Evolutionary conservation across 2,888 invertebrate species (phyloP).

Genomic region (Altica lythri): DNA sequence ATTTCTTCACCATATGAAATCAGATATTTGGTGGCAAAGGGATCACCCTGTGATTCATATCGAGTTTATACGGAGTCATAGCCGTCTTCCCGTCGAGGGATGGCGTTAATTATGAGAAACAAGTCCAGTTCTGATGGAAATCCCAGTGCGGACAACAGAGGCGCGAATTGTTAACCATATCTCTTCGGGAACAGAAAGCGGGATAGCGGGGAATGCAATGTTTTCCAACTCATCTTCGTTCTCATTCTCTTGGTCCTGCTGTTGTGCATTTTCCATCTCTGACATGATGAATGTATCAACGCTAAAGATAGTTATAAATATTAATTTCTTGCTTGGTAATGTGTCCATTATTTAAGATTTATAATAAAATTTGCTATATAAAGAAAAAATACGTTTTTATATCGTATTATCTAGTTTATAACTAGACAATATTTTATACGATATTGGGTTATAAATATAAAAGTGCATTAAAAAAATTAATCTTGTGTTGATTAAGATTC

Average conservation of each 20-base stretch:
- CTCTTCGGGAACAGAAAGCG: constrained; percentile 33
- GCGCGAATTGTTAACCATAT: constrained; percentile 36
- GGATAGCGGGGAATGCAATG: constrained; percentile 11
- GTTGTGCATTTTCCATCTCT: constrained; percentile 17
- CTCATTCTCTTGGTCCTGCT: constrained; percentile 7
- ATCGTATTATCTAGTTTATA: too few species aligned
- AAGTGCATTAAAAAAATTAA: too few species aligned
- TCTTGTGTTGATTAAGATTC: constrained; percentile 15
- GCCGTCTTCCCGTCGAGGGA: constrained; percentile 56
- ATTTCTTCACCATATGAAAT: too few species aligned
- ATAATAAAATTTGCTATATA: too few species aligned
- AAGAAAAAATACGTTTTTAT: too few species aligned
- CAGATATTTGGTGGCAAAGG: too few species aligned
- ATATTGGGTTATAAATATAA: too few species aligned
- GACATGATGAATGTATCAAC: constrained; percentile 9
- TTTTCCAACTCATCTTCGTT: not conserved
- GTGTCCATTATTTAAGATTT: too few species aligned
- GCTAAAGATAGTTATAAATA: constrained; percentile 6
- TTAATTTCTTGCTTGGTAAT: too few species aligned
- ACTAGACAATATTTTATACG: too few species aligned
- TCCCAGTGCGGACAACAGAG: constrained; percentile 44
- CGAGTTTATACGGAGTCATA: constrained; percentile 35
- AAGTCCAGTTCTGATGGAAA: constrained; percentile 58
- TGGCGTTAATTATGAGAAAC: constrained; percentile 68
- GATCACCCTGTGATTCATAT: constrained; percentile 48